Percentiles rank a stretch among this genome's conserved stretches.
phyloP scores from a whole-genome alignment of 2,888 invertebrate genomes.

The Pyrgus malvae region DNA sequence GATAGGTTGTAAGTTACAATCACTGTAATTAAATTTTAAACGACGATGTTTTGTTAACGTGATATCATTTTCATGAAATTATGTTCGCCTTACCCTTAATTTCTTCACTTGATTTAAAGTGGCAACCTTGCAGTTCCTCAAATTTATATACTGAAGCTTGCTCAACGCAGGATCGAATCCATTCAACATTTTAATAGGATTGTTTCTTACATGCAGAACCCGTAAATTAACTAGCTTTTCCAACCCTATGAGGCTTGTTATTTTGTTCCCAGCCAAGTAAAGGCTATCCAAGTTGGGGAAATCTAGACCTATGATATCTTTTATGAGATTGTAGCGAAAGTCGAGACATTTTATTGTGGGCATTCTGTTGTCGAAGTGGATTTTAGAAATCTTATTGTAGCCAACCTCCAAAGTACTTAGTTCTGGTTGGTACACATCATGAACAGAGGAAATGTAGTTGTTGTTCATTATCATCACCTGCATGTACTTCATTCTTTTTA shows the following conservation, averaged over 20 bases:
- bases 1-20: too few relatives aligned
- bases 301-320: slow-evolving; percentile 65
- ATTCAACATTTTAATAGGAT: slow-evolving; percentile 79
- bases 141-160: slow-evolving; percentile 79
- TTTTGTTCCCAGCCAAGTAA: slow-evolving; percentile 88
- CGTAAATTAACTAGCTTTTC: slow-evolving; percentile 82
- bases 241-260: slow-evolving; percentile 83
- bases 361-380: slow-evolving; percentile 55
- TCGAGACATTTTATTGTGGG: slow-evolving; percentile 76
- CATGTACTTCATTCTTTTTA: slow-evolving; percentile 79
- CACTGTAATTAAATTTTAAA: too few relatives aligned
- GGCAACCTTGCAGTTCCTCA: slow-evolving; percentile 78
- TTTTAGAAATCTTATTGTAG: slow-evolving; percentile 62
- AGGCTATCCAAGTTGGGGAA: slow-evolving; percentile 84
- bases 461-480: slow-evolving; percentile 82
- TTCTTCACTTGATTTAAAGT: slow-evolving; percentile 79
- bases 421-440: slow-evolving; percentile 78
- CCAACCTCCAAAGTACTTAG: slow-evolving; percentile 81
- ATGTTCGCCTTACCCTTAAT: slow-evolving; percentile 53
- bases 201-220: slow-evolving; percentile 87
- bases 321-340: slow-evolving; percentile 74
- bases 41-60: too few relatives aligned
- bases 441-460: slow-evolving; percentile 75
- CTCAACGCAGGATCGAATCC: slow-evolving; percentile 69
- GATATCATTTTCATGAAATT: too few relatives aligned